Conservation (phyloP, 2,888 invertebrate species). For the Oligia latruncula region DNA sequence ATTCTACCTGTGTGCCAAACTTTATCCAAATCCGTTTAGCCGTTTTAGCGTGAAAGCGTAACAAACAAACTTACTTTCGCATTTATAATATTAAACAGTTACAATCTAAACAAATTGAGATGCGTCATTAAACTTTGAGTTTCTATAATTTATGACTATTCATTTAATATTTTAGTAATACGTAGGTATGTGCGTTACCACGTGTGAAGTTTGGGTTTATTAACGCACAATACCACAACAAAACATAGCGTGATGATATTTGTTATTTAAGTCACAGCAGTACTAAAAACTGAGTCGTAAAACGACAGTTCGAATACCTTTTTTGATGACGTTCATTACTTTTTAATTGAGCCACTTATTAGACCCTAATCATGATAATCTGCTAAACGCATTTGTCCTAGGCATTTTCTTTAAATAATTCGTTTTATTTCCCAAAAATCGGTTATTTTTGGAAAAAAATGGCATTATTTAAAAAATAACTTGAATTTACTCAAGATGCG, state of each 20-base stretch:
- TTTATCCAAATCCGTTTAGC: background rate
- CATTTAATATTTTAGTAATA: no score
- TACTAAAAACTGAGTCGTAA: constrained; percentile 16
- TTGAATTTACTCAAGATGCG: no score
- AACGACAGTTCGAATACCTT: background rate
- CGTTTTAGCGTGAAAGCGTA: no score
- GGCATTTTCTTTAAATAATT: no score
- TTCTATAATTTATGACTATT: no score
- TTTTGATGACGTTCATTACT: constrained; percentile 9
- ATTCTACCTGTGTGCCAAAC: background rate
- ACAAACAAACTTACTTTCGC: no score
- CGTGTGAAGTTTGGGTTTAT: background rate
- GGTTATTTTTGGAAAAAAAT: no score
- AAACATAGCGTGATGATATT: constrained; percentile 30
- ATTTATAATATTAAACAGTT: no score
- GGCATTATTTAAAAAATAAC: no score
- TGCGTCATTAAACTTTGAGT: background rate
- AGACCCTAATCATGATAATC: background rate
- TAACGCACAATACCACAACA: background rate
- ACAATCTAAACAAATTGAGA: background rate
- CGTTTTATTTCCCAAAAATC: no score
- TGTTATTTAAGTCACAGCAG: constrained; percentile 15
- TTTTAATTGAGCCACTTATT: constrained; percentile 27
- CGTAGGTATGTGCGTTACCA: background rate
- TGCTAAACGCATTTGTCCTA: no score